Evolutionary conservation across 1,140 invertebrate species (phyloP), one percentile per base, ranked within the genome.

Genomic region (Saccostrea echinata): DNA sequence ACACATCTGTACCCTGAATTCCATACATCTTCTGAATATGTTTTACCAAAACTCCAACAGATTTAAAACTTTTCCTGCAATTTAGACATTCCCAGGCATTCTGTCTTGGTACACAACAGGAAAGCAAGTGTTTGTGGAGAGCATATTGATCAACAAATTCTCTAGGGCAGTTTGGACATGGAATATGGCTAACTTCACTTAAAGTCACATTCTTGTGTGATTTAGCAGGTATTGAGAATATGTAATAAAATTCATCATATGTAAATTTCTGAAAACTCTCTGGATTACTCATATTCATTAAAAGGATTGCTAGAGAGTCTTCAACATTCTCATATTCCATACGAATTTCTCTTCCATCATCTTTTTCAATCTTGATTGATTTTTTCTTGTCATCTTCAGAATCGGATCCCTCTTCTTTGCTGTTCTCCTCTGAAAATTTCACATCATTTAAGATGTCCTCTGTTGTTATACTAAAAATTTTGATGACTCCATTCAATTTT

Each of bases 21-120:
- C 43, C 43, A 51, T 83, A 83, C 35, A 30, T 24, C 81, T 83
- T 53, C 24, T 51, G 52, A 53, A 83, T 83, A 83, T 83, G 81
- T 24, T 83, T 83, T 11, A 83, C 81, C 11, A 83, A 53, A 53
- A 35, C 9, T 24, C 52, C 52, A n/a, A 83, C 52, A 53, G 35
- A 51, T 53, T 83, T 53, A 24, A 83, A 83, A n/a, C 52, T 53
- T 83, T 83, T 83, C 35, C 81, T 83, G 52, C 81, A 83, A 53
- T 83, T 83, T 35, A 83, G 35, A 21, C 81, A 83, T 83, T 83
- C 81, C 81, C 81, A 83, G 6, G 68, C 30, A 76, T 76, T 76
- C 12, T 76, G 68, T 30, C 27, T 76, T 76, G 68, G 68, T 6
- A 76, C 68, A 76, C 68, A 76, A 76, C 68, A 76, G 24, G 68